Conservation (phyloP, 1,140 invertebrate genomes). For the Drosophila mauritiana region DNA sequence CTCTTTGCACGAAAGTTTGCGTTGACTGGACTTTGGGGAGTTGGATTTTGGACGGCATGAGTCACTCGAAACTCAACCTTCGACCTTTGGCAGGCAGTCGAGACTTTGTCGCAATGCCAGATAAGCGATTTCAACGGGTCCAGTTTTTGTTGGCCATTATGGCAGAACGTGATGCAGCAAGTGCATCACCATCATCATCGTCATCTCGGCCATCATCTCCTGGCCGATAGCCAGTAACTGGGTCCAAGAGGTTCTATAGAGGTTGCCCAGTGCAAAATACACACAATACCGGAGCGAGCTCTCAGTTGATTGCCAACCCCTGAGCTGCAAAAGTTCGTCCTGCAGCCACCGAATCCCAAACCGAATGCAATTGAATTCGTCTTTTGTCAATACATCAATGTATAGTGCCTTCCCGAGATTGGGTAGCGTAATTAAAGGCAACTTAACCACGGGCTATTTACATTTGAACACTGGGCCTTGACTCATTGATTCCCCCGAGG, state of each 20-base stretch:
- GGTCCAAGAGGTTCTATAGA: constrained; percentile 3
- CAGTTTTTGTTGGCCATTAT: constrained; percentile 50
- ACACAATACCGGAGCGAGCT: constrained; percentile 23
- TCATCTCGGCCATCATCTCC: constrained; percentile 10
- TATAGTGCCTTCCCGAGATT: neutral
- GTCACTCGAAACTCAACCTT: constrained; percentile 61
- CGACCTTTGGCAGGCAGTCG: constrained; percentile 66
- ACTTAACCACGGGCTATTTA: constrained; percentile 69
- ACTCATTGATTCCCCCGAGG: constrained; percentile 69
- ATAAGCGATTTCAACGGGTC: constrained; percentile 38
- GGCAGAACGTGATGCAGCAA: constrained; percentile 62
- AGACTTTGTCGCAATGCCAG: constrained; percentile 49
- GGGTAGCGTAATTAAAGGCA: constrained; percentile 55
- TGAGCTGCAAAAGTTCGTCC: constrained; percentile 28
- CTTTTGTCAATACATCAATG: constrained; percentile 39
- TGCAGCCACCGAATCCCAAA: constrained; percentile 1
- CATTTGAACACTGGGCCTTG: constrained; percentile 56
- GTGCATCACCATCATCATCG: constrained; percentile 21
- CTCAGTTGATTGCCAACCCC: constrained; percentile 43
- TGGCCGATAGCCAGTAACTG: constrained; percentile 42
- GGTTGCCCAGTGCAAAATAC: constrained; percentile 10
- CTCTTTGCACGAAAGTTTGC: constrained; percentile 41
- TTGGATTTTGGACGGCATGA: constrained; percentile 38
- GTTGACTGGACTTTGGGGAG: constrained; percentile 14
- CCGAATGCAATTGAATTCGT: constrained; percentile 53